A percentile compares a stretch with the other conserved stretches of the same genome.
Conservation (phyloP, 2,797 vertebrate genomes). For the Anas acuta region DNA sequence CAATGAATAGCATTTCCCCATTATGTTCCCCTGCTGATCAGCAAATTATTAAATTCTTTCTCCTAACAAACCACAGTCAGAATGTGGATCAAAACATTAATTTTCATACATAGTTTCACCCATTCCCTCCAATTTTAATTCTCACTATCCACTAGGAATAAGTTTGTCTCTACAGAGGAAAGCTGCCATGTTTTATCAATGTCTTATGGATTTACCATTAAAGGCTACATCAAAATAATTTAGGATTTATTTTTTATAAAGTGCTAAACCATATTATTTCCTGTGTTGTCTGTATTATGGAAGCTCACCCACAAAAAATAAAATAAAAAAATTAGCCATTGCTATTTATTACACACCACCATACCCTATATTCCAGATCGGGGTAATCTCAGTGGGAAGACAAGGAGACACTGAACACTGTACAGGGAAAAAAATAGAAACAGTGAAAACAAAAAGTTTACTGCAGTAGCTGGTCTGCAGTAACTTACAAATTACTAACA, state of each 20-base stretch:
- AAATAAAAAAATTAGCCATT: conserved; percentile 26
- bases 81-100: background rate
- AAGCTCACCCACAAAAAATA: conserved; percentile 22
- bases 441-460: conserved; percentile 80
- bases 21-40: background rate
- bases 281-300: background rate
- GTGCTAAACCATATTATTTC: background rate
- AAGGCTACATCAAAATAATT: background rate
- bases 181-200: background rate
- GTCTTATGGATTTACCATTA: background rate
- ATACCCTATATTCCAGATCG: conserved; percentile 51
- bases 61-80: background rate
- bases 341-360: conserved; percentile 56
- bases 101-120: background rate
- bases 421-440: conserved; percentile 72
- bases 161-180: background rate
- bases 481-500: conserved; percentile 85
- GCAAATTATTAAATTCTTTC: background rate
- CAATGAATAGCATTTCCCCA: background rate
- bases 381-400: conserved; percentile 64
- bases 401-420: conserved; percentile 54
- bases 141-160: background rate
- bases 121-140: background rate
- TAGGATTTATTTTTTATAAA: background rate
- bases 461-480: conserved; percentile 80